Conservation (phyloP, 2,797 vertebrate species). For the Pangasius sanitwongsei region DNA sequence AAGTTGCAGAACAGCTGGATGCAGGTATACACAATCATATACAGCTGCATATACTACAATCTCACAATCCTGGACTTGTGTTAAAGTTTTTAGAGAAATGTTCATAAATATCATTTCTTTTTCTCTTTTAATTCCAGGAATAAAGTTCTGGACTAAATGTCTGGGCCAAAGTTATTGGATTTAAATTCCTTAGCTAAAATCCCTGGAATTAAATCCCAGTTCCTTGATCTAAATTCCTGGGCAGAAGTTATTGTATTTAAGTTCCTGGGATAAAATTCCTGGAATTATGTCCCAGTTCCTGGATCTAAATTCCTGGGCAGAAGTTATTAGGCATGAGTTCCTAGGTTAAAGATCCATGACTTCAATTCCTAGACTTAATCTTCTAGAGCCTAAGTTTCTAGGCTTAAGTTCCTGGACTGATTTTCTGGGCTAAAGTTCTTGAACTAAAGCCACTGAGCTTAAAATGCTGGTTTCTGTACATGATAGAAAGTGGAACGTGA, state of each 20-base stretch:
- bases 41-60: neutral
- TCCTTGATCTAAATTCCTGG: neutral
- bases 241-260: neutral
- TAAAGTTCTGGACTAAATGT: neutral
- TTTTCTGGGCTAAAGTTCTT: neutral
- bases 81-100: neutral
- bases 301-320: neutral
- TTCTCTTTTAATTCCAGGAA: neutral
- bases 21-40: constrained; percentile 66
- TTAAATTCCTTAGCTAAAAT: neutral
- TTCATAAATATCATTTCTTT: neutral
- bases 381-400: neutral
- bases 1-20: constrained; percentile 75
- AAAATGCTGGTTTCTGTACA: neutral
- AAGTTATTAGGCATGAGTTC: neutral
- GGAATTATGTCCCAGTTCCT: neutral
- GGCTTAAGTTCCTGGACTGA: neutral
- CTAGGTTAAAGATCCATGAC: neutral
- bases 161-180: neutral
- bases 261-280: neutral
- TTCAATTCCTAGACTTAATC: neutral
- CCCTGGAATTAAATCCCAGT: neutral
- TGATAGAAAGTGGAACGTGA: neutral
- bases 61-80: neutral
- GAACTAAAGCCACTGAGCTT: neutral